These are phyloP conservation scores for Drosophila repletoides DNA, from an alignment of 1,140 invertebrate genomes.

Conservation along the genomic window DNA sequence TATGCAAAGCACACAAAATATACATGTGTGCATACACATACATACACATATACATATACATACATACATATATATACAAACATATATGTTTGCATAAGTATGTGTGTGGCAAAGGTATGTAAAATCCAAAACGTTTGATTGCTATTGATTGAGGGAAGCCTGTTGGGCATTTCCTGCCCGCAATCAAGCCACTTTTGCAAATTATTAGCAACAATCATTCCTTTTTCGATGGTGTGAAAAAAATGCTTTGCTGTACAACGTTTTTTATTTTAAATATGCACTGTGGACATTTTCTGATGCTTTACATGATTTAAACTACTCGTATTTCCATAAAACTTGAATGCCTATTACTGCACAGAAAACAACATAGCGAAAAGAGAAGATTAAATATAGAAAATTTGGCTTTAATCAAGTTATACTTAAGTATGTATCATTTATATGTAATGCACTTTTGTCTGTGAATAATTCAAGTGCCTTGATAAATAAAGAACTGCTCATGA, in stretches of 20 bases:
- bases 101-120: conserved; percentile 22
- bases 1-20: background rate
- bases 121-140: conserved; percentile 38
- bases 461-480: too few species aligned
- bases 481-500: too few species aligned
- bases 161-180: conserved; percentile 40
- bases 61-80: background rate
- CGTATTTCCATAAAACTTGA: too few species aligned
- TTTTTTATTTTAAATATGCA: conserved; percentile 1
- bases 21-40: background rate
- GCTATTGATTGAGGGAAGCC: conserved; percentile 38
- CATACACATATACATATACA: too few species aligned
- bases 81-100: background rate
- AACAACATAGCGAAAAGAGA: too few species aligned
- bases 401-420: too few species aligned
- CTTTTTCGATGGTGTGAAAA: background rate
- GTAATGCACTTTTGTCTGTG: too few species aligned
- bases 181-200: conserved; percentile 40
- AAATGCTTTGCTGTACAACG: background rate
- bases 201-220: conserved; percentile 44
- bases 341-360: too few species aligned
- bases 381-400: too few species aligned
- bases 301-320: too few species aligned
- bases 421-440: too few species aligned
- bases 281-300: too few species aligned